A percentile compares a stretch with the other conserved stretches of the same genome.
Conservation (phyloP, 2,113 vertebrate genomes). For the Ptychochromis oligacanthus region DNA sequence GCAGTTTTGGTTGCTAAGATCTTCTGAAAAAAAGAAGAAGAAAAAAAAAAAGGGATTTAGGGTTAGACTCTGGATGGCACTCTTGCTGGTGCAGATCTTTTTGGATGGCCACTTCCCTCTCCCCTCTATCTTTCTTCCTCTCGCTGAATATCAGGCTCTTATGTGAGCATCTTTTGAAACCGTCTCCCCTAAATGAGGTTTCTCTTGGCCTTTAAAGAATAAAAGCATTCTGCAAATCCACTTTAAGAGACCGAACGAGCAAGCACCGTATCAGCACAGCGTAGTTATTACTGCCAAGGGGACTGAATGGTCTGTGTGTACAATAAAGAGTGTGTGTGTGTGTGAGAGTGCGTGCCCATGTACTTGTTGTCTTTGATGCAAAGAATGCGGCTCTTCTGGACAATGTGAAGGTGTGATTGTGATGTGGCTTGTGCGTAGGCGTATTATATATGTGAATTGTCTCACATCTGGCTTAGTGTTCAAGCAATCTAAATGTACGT, state of each 20-base stretch:
- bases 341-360: neutral
- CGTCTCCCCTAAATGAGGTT: conserved; percentile 38
- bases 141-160: conserved; percentile 5
- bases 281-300: conserved; percentile 43
- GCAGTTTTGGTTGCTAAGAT: neutral
- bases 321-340: neutral
- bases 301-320: conserved; percentile 29
- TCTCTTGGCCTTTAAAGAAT: conserved; percentile 37
- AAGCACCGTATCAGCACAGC: conserved; percentile 38
- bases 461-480: neutral
- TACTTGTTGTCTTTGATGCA: conserved; percentile 36
- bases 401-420: conserved; percentile 16
- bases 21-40: too few relatives aligned
- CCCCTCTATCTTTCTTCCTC: neutral
- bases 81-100: neutral
- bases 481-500: conserved; percentile 2
- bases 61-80: neutral
- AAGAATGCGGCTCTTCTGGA: conserved; percentile 15
- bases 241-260: conserved; percentile 20
- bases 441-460: conserved; percentile 14
- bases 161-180: conserved; percentile 7
- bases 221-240: conserved; percentile 40
- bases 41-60: too few relatives aligned
- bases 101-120: neutral
- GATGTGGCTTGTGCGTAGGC: conserved; percentile 13